A percentile compares a stretch with the other conserved stretches of the same genome.
These are phyloP conservation scores for Hippoglossus hippoglossus DNA, from an alignment of 2,797 vertebrate genomes.

Conservation along the genomic window DNA sequence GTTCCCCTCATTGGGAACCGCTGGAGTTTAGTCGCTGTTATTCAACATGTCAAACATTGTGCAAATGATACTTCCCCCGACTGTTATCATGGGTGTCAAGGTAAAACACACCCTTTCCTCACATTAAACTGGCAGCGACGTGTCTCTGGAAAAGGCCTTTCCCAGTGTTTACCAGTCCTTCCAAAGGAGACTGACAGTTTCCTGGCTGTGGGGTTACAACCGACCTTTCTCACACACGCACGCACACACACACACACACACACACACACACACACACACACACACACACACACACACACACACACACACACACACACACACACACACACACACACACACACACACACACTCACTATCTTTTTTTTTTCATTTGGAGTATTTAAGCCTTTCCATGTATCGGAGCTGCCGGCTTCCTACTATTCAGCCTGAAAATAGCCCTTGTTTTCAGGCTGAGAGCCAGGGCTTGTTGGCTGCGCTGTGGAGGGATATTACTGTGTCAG, in stretches of 20 bases:
- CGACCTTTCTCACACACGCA: constrained; percentile 69
- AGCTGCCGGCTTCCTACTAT: constrained; percentile 90
- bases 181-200: constrained; percentile 77
- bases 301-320: constrained; percentile 39
- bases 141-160: constrained; percentile 61
- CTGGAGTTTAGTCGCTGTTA: constrained; percentile 31
- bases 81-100: constrained; percentile 64
- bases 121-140: constrained; percentile 58
- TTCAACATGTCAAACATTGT: constrained; percentile 36
- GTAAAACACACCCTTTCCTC: constrained; percentile 73
- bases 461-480: constrained; percentile 84
- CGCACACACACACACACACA: constrained; percentile 39
- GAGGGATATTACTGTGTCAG: constrained; percentile 79
- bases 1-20: constrained; percentile 5
- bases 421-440: constrained; percentile 93
- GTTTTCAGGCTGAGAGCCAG: constrained; percentile 89
- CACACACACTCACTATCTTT: background rate
- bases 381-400: constrained; percentile 85
- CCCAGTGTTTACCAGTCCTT: constrained; percentile 70
- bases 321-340: constrained; percentile 40
- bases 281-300: constrained; percentile 41
- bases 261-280: constrained; percentile 39
- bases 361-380: constrained; percentile 67
- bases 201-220: constrained; percentile 83
- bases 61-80: constrained; percentile 53